A percentile compares a stretch with the other conserved stretches of the same genome.
These are phyloP conservation scores for Apodemia mormo DNA, from an alignment of 2,888 invertebrate species.

Conservation along the genomic window DNA sequence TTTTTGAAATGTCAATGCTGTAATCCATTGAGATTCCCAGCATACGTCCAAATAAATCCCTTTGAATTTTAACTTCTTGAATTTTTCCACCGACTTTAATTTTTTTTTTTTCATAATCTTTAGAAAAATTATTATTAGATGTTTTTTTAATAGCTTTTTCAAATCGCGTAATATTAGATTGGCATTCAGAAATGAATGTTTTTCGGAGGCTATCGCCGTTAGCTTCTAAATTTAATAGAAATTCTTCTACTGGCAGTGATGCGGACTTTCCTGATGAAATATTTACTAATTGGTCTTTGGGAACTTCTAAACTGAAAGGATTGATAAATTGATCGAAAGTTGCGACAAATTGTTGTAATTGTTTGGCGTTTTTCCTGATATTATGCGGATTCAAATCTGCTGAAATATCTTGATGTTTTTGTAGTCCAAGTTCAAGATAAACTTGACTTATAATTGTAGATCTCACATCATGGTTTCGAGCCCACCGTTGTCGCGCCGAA, in stretches of 20 bases:
- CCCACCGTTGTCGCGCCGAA: constrained; percentile 42
- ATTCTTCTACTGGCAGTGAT: constrained; percentile 5
- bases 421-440: constrained; percentile 32
- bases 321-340: constrained; percentile 32
- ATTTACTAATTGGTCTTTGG: constrained; percentile 24
- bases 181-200: too few species aligned
- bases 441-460: constrained; percentile 38
- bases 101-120: not conserved
- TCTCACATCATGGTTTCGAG: constrained; percentile 37
- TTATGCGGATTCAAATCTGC: constrained; percentile 23
- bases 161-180: too few species aligned
- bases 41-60: not conserved
- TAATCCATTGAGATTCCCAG: not conserved
- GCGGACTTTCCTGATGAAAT: constrained; percentile 21
- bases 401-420: constrained; percentile 29
- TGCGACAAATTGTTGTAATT: constrained; percentile 24
- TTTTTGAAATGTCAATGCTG: not conserved
- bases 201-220: too few species aligned
- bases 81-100: not conserved
- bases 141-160: too few species aligned
- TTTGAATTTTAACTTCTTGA: constrained; percentile 5
- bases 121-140: too few species aligned
- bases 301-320: constrained; percentile 36
- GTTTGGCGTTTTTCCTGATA: constrained; percentile 24
- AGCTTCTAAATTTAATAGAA: too few species aligned